A percentile compares a stretch with the other conserved stretches of the same genome.
These are phyloP conservation scores for Prenolepis imparis DNA, from an alignment of 2,888 invertebrate genomes.

Conservation along the genomic window DNA sequence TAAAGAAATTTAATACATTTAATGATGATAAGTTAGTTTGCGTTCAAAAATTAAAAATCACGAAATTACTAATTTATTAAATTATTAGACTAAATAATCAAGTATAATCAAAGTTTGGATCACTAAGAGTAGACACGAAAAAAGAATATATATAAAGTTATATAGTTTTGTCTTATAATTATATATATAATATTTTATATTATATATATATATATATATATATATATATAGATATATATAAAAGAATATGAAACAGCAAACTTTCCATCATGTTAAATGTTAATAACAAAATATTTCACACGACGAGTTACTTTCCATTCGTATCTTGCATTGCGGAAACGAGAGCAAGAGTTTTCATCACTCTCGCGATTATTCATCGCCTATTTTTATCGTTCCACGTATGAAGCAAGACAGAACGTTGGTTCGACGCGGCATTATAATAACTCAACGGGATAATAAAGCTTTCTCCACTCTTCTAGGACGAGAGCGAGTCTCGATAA, in stretches of 20 bases:
- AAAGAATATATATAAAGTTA: not conserved
- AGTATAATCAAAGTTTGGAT: not conserved
- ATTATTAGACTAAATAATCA: too few species aligned
- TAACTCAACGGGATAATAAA: constrained; percentile 61
- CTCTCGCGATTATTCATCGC: not conserved
- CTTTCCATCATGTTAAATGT: not conserved
- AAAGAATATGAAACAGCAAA: not conserved
- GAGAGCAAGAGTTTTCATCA: constrained; percentile 9
- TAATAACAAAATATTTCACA: not conserved
- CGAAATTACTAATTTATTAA: too few species aligned
- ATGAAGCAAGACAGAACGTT: not conserved
- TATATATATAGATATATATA: not conserved
- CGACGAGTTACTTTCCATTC: not conserved
- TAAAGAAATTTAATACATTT: not conserved
- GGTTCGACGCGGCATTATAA: constrained; percentile 35
- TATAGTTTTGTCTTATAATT: too few species aligned
- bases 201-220: too few species aligned
- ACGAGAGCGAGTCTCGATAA: constrained; percentile 60
- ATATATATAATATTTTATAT: too few species aligned
- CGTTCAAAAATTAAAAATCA: not conserved
- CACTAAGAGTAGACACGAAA: not conserved
- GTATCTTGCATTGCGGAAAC: not conserved
- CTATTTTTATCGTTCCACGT: constrained; percentile 34
- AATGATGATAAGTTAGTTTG: not conserved
- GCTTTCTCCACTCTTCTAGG: constrained; percentile 51